phyloP scores from a whole-genome alignment of 1,140 invertebrate genomes.

The Orius insidiosus region DNA sequence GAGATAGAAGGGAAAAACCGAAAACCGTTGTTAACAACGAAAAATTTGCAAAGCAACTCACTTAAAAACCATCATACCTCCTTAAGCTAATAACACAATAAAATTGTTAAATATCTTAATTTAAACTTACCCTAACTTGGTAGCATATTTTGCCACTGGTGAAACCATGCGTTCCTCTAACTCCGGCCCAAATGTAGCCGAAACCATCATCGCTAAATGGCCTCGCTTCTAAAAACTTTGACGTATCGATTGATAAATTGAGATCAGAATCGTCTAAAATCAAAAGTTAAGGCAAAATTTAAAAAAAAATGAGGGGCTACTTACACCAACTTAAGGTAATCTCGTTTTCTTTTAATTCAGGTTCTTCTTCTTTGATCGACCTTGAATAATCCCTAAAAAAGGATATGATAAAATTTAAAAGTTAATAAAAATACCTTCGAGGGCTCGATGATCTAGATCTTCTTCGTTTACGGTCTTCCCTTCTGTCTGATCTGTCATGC shows the following conservation, averaged over 20 bases:
- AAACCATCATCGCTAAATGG: conserved; percentile 69
- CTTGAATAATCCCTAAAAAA: conserved; percentile 14
- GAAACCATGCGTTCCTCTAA: conserved; percentile 63
- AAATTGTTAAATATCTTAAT: too few relatives aligned
- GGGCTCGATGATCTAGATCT: conserved; percentile 19
- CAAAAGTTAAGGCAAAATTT: conserved; percentile 6
- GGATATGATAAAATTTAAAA: conserved; percentile 13
- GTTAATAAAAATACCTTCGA: conserved; percentile 28
- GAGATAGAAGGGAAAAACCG: too few relatives aligned
- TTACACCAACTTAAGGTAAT: conserved; percentile 80
- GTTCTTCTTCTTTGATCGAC: conserved; percentile 47
- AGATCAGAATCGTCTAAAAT: conserved; percentile 77
- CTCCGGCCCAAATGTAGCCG: conserved; percentile 76
- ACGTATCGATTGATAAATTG: conserved; percentile 62
- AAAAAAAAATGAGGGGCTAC: conserved; percentile 32
- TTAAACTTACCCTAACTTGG: conserved; percentile 51
- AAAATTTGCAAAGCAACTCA: too few relatives aligned
- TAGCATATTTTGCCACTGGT: conserved; percentile 62
- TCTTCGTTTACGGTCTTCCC: conserved; percentile 18
- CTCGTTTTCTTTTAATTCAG: conserved; percentile 45
- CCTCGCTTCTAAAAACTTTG: conserved; percentile 49
- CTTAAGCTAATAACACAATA: conserved; percentile 23
- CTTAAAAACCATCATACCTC: too few relatives aligned
- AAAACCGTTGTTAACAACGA: too few relatives aligned
- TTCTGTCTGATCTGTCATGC: conserved; percentile 10